Percentiles rank a stretch among this genome's conserved stretches.
These are phyloP conservation scores for Rhea pennata DNA, from an alignment of 2,113 vertebrate species.

Conservation along the genomic window DNA sequence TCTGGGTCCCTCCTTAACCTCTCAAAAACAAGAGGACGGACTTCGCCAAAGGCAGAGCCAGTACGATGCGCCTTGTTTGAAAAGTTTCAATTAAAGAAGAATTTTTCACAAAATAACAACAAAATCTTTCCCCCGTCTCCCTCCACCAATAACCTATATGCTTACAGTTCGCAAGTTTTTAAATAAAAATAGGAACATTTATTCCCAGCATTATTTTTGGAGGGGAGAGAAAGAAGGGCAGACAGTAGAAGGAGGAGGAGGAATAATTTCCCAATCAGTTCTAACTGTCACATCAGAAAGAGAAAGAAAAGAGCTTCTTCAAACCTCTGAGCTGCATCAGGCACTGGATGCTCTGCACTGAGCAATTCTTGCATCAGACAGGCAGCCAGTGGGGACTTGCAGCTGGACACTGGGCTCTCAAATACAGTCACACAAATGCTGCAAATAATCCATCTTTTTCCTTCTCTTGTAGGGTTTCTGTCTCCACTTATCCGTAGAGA, in stretches of 20 bases:
- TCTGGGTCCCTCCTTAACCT: background rate
- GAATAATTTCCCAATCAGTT: background rate
- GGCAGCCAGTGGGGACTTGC: background rate
- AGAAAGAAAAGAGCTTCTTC: background rate
- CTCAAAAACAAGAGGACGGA: background rate
- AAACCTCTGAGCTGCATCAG: background rate
- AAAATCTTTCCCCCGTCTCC: background rate
- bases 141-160: fast-evolving
- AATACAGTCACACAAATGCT: background rate
- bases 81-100: background rate
- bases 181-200: background rate
- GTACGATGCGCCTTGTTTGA: background rate
- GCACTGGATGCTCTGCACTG: background rate
- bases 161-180: background rate
- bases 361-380: background rate
- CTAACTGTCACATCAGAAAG: background rate
- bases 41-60: background rate
- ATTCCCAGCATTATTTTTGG: background rate
- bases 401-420: background rate
- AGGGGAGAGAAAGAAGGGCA: background rate
- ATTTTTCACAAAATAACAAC: background rate
- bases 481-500: background rate
- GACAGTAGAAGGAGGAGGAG: background rate
- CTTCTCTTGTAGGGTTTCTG: background rate
- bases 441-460: background rate